Percentiles rank a stretch among this genome's conserved stretches.
phyloP scores from a whole-genome alignment of 1,140 invertebrate genomes.

The Drosophila tropicalis region DNA sequence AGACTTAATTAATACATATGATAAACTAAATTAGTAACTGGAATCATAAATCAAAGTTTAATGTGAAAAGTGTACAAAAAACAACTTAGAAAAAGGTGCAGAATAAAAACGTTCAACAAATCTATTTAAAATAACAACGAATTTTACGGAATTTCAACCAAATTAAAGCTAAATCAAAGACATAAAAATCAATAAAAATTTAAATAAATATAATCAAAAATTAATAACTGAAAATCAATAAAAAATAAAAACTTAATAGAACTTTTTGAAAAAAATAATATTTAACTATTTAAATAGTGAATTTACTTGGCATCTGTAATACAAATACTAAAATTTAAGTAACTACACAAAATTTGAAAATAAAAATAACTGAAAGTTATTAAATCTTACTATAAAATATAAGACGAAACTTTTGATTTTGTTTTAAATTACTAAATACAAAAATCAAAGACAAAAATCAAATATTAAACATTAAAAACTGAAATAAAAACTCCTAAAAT shows the following conservation, averaged over 20 bases:
- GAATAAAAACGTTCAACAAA: constrained; percentile 22
- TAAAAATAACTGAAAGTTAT: not conserved
- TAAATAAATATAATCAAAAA: too few species aligned
- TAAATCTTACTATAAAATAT: not conserved
- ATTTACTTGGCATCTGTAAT: too few species aligned
- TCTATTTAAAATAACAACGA: constrained; percentile 3
- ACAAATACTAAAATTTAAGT: too few species aligned
- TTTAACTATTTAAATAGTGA: too few species aligned
- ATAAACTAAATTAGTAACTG: constrained; percentile 42
- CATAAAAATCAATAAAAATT: too few species aligned
- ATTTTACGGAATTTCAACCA: not conserved
- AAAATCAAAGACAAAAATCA: constrained; percentile 15
- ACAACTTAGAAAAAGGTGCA: constrained; percentile 36
- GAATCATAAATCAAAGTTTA: constrained; percentile 56
- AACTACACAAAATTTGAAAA: too few species aligned
- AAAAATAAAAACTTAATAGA: too few species aligned
- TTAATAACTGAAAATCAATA: too few species aligned
- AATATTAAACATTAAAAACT: constrained; percentile 14
- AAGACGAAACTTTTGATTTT: too few species aligned
- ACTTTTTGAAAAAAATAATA: too few species aligned
- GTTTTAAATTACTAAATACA: too few species aligned
- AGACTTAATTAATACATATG: constrained; percentile 60
- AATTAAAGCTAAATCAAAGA: too few species aligned
- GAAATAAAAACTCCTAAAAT: constrained; percentile 5
- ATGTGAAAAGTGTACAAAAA: constrained; percentile 64